Conservation (phyloP, 2,888 invertebrate species). For the Tipula confusa region DNA sequence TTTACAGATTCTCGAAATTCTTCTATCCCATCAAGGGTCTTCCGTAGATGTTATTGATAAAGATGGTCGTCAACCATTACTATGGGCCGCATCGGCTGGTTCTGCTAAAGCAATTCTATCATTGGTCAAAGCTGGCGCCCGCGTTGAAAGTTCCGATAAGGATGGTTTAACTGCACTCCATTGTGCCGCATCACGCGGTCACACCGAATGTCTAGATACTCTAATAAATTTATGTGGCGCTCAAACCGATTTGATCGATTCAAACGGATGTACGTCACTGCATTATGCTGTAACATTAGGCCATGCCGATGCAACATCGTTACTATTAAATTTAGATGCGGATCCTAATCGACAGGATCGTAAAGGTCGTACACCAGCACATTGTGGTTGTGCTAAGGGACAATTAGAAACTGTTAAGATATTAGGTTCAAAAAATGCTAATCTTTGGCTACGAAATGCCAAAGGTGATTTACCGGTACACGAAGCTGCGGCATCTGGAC, state of each 20-base stretch:
- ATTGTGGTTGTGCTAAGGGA: constrained; percentile 94
- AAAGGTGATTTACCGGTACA: constrained; percentile 94
- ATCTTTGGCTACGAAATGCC: constrained; percentile 87
- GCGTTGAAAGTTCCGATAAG: constrained; percentile 78
- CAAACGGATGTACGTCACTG: constrained; percentile 91
- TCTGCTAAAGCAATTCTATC: constrained; percentile 87
- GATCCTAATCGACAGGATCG: constrained; percentile 90
- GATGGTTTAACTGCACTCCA: constrained; percentile 94
- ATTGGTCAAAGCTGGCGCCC: constrained; percentile 80
- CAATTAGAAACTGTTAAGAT: constrained; percentile 79
- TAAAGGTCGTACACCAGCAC: constrained; percentile 87
- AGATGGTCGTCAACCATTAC: constrained; percentile 87
- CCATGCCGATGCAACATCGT: constrained; percentile 87
- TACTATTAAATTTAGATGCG: constrained; percentile 83
- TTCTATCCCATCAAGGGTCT: constrained; percentile 73
- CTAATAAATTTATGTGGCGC: constrained; percentile 84
- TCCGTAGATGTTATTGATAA: constrained; percentile 82
- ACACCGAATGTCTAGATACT: constrained; percentile 85
- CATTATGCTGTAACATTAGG: constrained; percentile 96
- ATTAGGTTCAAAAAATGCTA: constrained; percentile 55
- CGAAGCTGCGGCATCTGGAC: constrained; percentile 90
- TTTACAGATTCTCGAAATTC: constrained; percentile 65
- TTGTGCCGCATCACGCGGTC: constrained; percentile 95
- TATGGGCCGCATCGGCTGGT: constrained; percentile 98
- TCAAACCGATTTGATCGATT: constrained; percentile 80